Evolutionary conservation across 2,888 invertebrate genomes (phyloP).

Genomic region (Seira ritae): DNA sequence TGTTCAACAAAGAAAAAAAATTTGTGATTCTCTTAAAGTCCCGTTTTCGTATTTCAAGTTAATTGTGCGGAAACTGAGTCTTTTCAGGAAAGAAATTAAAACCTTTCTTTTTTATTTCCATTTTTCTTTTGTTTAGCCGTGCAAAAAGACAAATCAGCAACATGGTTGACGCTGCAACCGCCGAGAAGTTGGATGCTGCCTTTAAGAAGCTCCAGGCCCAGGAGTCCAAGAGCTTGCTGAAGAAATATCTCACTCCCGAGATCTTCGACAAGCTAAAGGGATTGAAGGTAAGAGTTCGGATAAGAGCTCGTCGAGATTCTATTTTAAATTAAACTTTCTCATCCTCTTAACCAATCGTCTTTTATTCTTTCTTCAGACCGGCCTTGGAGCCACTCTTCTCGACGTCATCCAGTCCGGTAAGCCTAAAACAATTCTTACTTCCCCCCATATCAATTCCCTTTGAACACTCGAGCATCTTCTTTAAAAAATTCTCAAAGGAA

Average conservation of each 20-base stretch:
- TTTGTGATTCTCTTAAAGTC: background rate
- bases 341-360: no score
- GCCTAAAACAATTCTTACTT: conserved; percentile 33
- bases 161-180: conserved; percentile 94
- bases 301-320: no score
- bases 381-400: conserved; percentile 92
- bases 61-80: background rate
- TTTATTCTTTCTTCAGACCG: no score
- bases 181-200: conserved; percentile 94
- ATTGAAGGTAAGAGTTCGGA: no score
- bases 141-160: conserved; percentile 70
- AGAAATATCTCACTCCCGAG: conserved; percentile 85
- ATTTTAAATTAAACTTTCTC: no score
- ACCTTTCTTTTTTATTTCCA: conserved; percentile 11
- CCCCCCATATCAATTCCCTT: background rate
- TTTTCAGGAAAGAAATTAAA: background rate
- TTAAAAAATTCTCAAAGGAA: no score
- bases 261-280: conserved; percentile 93
- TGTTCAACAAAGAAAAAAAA: no score
- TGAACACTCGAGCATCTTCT: no score
- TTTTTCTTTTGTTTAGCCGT: conserved; percentile 12
- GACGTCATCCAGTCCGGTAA: conserved; percentile 96
- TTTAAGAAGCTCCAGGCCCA: conserved; percentile 90
- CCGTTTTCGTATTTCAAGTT: background rate
- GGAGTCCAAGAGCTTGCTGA: conserved; percentile 96